Conservation (phyloP, 2,888 invertebrate genomes). For the Antheraea yamamai region DNA sequence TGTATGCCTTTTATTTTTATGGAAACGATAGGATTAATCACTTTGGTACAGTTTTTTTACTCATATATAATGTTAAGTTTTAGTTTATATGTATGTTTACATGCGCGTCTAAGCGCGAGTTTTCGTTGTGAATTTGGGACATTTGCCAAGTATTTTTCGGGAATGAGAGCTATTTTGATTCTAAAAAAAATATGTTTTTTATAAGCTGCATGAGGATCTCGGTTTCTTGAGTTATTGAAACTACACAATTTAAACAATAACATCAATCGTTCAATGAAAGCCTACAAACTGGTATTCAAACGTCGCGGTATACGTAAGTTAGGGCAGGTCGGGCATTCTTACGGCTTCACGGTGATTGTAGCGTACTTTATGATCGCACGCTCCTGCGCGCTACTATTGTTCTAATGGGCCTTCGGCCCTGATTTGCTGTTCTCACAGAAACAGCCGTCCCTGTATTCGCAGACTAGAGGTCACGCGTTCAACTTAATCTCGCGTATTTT, state of each 20-base stretch:
- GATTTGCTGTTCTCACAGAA: conserved; percentile 51
- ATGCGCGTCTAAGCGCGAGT: conserved; percentile 24
- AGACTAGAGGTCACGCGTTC: conserved; percentile 65
- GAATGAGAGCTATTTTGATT: conserved; percentile 48
- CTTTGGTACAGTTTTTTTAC: not conserved
- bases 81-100: conserved; percentile 12
- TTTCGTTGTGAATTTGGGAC: conserved; percentile 46
- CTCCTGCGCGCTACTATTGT: conserved; percentile 75
- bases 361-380: conserved; percentile 75
- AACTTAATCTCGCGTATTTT: conserved; percentile 67
- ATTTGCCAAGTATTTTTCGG: conserved; percentile 49
- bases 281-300: conserved; percentile 40
- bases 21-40: not conserved
- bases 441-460: conserved; percentile 60
- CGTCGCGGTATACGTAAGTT: conserved; percentile 47
- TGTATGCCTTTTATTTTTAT: not conserved
- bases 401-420: conserved; percentile 64
- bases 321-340: conserved; percentile 65
- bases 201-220: not conserved
- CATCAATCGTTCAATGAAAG: conserved; percentile 35
- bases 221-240: conserved; percentile 1
- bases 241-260: conserved; percentile 14
- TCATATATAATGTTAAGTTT: not conserved
- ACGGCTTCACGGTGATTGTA: conserved; percentile 62
- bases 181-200: conserved; percentile 30